A percentile compares a stretch with the other conserved stretches of the same genome.
Conservation (phyloP, 2,888 invertebrate species). For the Gymnosoma rotundatum region DNA sequence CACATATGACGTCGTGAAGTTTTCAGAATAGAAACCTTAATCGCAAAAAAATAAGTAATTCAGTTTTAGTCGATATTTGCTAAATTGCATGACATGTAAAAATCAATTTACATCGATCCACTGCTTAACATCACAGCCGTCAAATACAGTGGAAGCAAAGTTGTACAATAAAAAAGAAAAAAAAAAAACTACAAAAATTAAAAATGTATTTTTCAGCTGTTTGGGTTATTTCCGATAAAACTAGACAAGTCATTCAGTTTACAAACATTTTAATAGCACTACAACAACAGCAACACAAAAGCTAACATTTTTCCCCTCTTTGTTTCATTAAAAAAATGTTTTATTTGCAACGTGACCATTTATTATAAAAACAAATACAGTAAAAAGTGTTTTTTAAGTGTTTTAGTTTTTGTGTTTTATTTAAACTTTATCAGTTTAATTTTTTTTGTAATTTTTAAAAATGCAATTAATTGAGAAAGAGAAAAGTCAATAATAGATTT, state of each 20-base stretch:
- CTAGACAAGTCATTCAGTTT: slow-evolving; percentile 49
- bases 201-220: not conserved
- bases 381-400: slow-evolving; percentile 38
- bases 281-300: slow-evolving; percentile 28
- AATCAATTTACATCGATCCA: no score
- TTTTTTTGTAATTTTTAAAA: slow-evolving; percentile 37
- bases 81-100: no score
- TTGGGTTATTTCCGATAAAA: slow-evolving; percentile 32
- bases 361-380: slow-evolving; percentile 49
- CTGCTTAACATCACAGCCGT: no score
- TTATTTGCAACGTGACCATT: slow-evolving; percentile 70
- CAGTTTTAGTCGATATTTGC: no score
- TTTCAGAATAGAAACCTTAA: no score
- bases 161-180: slow-evolving; percentile 1
- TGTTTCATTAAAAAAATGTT: slow-evolving; percentile 58
- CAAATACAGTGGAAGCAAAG: not conserved
- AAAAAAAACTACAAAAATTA: not conserved
- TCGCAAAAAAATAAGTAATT: no score
- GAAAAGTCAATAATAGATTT: no score
- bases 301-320: slow-evolving; percentile 24
- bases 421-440: slow-evolving; percentile 47
- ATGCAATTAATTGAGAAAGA: slow-evolving; percentile 14
- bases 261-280: slow-evolving; percentile 8
- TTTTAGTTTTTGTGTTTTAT: slow-evolving; percentile 10
- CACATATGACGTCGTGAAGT: no score